Base-by-base conservation (phyloP, 2,113 vertebrate species). In the Phoxinus phoxinus region DNA sequence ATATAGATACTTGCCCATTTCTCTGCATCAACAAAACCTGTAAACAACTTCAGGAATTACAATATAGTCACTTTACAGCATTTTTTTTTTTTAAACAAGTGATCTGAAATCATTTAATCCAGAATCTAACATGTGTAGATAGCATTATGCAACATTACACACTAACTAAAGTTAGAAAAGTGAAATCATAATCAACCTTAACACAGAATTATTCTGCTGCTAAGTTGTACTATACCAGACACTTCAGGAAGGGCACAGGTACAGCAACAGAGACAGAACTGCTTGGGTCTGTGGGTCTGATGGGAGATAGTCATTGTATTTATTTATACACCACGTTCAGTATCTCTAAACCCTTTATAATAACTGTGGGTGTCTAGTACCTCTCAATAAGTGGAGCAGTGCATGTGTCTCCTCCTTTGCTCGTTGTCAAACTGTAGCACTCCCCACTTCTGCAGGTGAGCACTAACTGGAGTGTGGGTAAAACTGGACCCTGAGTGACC, bases 1-100 rank as follows among this genome's bases (percentile, higher is more conserved):
- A 93, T 41, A 97, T 91, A 56, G 90, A 90, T 58, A 98, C 83
- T 6, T 89, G 91, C 19, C 96, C 95, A 63, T 93, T 92, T 90
- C 90, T 94, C 88, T 84, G 93, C 81, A 96, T 93, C 87, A 95
- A 51, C 30, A 98, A 92, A 13, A 90, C 90, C 97, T 98, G 90
- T 10, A 56, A 83, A 51, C 35, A 6, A 48, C 13, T 61, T 17
- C 35, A 80, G 10, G 32, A 44, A 56, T 56, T 23, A 56, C 53
- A 21, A 56, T 23, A 56, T 9, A 56, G 53, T 56, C 19, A 8
- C 19, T 7, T 51, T 27, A 63, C 3, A 65, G 25, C 13, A 65
- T 41, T 41, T 41, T 41, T 41, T 41, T 41, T 41, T 41, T 41
- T 41, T 9, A 2, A 61, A 61, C 27, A 25, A 67, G 13, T 9